Conservation (phyloP, 2,888 invertebrate genomes). For the Chalcis sispes region DNA sequence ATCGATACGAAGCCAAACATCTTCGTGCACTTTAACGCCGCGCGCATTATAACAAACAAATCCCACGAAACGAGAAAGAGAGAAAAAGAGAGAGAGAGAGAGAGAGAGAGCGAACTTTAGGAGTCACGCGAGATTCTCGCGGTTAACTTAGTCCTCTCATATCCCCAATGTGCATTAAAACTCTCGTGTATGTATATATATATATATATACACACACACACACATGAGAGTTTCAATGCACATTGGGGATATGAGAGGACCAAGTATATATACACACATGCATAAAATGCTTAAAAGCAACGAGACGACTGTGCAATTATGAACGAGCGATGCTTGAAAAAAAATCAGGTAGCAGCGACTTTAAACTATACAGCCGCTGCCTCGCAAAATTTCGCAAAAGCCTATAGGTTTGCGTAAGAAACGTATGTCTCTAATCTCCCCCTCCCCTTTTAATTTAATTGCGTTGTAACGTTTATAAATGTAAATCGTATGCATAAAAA, state of each 20-base stretch:
- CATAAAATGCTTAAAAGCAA: slow-evolving; percentile 22
- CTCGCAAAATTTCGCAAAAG: slow-evolving; percentile 48
- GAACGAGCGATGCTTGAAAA: slow-evolving; percentile 13
- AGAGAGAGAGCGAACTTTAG: no score
- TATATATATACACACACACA: no score
- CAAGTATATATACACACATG: background rate
- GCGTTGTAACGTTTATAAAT: background rate
- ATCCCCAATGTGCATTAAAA: no score
- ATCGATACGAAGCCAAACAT: no score
- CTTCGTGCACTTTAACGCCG: no score
- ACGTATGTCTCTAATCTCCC: background rate
- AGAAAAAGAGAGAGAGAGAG: no score
- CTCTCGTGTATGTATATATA: no score
- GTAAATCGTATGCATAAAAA: background rate
- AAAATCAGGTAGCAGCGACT: slow-evolving; percentile 23
- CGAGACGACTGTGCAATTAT: slow-evolving; percentile 35
- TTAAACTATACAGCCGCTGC: background rate
- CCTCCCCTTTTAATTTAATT: background rate
- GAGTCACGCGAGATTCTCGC: slow-evolving; percentile 13
- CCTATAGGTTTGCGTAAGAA: slow-evolving; percentile 45
- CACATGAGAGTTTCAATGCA: no score
- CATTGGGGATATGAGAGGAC: no score
- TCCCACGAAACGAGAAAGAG: background rate
- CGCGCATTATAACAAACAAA: slow-evolving; percentile 27
- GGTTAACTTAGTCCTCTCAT: no score